A percentile compares a stretch with the other conserved stretches of the same genome.
Evolutionary conservation across 2,797 vertebrate species (phyloP).

Genomic region (Linurgus olivaceus): DNA sequence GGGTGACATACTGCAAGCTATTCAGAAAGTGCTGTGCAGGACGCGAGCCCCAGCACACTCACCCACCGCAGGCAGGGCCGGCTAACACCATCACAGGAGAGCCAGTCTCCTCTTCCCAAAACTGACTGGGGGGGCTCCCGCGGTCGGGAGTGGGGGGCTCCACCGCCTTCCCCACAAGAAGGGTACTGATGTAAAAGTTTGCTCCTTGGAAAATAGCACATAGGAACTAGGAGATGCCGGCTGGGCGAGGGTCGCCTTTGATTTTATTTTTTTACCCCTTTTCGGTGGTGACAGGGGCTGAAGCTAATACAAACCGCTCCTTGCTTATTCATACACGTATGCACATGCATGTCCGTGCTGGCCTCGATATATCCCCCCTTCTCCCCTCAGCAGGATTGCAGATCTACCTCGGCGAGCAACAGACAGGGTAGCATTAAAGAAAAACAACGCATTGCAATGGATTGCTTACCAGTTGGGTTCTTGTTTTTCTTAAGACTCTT

Average conservation of each 20-base stretch:
- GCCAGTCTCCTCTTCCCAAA: background rate
- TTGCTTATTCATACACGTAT: conserved; percentile 70
- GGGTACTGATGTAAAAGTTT: conserved; percentile 65
- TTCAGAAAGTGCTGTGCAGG: conserved; percentile 71
- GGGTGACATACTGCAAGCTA: conserved; percentile 57
- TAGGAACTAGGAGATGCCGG: conserved; percentile 19
- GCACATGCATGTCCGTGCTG: conserved; percentile 67
- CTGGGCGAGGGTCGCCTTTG: conserved; percentile 3
- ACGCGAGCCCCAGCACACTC: background rate
- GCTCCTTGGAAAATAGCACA: conserved; percentile 16
- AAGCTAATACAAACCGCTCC: conserved; percentile 46
- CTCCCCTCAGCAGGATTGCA: conserved; percentile 73
- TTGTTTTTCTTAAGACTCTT: conserved; percentile 99
- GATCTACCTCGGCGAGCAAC: conserved; percentile 72
- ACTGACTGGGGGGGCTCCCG: background rate
- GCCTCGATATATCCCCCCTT: conserved; percentile 54
- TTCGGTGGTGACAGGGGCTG: conserved; percentile 8
- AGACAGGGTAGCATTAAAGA: conserved; percentile 71
- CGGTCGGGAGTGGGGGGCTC: background rate
- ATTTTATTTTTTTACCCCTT: background rate
- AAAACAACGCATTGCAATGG: conserved; percentile 73
- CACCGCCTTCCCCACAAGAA: background rate
- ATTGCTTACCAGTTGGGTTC: conserved; percentile 98
- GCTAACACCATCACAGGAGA: background rate
- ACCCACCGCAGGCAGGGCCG: conserved; percentile 26